Percentiles rank a stretch among this genome's conserved stretches.
phyloP scores from a whole-genome alignment of 2,797 vertebrate genomes.

The Etheostoma nigrum region DNA sequence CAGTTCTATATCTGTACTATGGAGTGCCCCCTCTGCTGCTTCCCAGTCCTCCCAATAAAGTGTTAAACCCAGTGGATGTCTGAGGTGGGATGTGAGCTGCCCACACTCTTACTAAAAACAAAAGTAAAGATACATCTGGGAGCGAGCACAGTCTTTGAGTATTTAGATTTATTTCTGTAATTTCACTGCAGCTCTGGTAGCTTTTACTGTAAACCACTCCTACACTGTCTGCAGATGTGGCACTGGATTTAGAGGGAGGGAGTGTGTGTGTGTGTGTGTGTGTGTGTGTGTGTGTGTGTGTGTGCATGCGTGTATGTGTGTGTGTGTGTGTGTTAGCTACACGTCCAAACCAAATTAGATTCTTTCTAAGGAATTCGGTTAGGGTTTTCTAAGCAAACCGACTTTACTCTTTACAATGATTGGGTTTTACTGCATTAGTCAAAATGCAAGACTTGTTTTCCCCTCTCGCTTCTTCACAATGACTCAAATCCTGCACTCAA shows the following conservation, averaged over 20 bases:
- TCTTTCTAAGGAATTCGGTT: conserved; percentile 33
- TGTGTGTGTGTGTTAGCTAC: conserved; percentile 24
- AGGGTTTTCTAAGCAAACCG: conserved; percentile 32
- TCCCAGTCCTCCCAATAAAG: conserved; percentile 57
- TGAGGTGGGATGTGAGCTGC: conserved; percentile 69
- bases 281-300: conserved; percentile 8
- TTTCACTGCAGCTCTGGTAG: conserved; percentile 72
- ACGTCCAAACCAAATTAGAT: conserved; percentile 36
- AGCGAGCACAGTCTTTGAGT: conserved; percentile 61
- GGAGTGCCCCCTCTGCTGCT: conserved; percentile 57
- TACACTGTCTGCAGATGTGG: conserved; percentile 80
- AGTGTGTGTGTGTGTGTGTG: conserved; percentile 16
- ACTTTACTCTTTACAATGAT: background rate
- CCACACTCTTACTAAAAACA: conserved; percentile 74
- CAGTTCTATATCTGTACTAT: conserved; percentile 34
- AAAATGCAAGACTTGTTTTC: conserved; percentile 6
- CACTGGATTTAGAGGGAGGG: conserved; percentile 56
- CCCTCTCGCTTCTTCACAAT: conserved; percentile 5
- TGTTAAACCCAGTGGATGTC: conserved; percentile 55
- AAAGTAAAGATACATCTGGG: conserved; percentile 76
- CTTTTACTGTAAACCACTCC: conserved; percentile 83
- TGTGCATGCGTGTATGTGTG: conserved; percentile 21
- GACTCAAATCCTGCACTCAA: background rate
- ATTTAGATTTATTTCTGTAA: conserved; percentile 81
- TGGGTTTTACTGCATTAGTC: conserved; percentile 16